Conservation (phyloP, 2,888 invertebrate species). For the Synergus umbraculus region DNA sequence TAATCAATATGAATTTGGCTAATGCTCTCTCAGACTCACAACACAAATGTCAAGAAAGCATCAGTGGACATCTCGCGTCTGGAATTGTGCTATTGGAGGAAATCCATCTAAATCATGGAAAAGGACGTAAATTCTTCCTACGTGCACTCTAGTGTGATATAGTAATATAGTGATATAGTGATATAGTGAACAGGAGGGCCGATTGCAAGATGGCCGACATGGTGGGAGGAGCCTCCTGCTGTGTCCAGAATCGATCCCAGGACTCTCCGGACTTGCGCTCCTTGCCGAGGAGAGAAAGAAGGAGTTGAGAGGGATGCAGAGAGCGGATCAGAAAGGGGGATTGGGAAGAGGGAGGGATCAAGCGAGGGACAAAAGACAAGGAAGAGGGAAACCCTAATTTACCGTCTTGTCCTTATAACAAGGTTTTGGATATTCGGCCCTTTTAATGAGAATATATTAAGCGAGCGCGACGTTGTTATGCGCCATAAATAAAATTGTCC, state of each 20-base stretch:
- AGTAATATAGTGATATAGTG: constrained; percentile 70
- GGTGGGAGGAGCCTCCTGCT: constrained; percentile 76
- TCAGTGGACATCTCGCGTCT: background rate
- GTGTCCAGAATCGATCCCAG: constrained; percentile 76
- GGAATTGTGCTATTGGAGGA: constrained; percentile 1
- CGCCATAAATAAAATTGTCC: constrained; percentile 65
- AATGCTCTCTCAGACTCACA: background rate
- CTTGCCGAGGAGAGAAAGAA: constrained; percentile 52
- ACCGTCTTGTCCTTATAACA: constrained; percentile 49
- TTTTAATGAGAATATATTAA: constrained; percentile 49
- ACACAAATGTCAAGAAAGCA: background rate
- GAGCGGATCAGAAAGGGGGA: constrained; percentile 42
- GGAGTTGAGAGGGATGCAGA: constrained; percentile 46
- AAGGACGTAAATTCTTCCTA: constrained; percentile 58
- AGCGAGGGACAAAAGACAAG: constrained; percentile 19
- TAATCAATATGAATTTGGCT: background rate
- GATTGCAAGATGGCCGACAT: constrained; percentile 76
- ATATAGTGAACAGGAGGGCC: constrained; percentile 72
- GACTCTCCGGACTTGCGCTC: constrained; percentile 60
- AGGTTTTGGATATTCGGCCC: constrained; percentile 46
- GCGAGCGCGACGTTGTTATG: constrained; percentile 59
- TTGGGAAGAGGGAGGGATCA: constrained; percentile 21
- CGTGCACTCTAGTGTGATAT: constrained; percentile 73
- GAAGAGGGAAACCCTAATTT: constrained; percentile 48
- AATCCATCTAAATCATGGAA: constrained; percentile 43